Evolutionary conservation across 2,113 vertebrate genomes (phyloP), one percentile per base, ranked within the genome.

Genomic region (Megaleporinus macrocephalus): DNA sequence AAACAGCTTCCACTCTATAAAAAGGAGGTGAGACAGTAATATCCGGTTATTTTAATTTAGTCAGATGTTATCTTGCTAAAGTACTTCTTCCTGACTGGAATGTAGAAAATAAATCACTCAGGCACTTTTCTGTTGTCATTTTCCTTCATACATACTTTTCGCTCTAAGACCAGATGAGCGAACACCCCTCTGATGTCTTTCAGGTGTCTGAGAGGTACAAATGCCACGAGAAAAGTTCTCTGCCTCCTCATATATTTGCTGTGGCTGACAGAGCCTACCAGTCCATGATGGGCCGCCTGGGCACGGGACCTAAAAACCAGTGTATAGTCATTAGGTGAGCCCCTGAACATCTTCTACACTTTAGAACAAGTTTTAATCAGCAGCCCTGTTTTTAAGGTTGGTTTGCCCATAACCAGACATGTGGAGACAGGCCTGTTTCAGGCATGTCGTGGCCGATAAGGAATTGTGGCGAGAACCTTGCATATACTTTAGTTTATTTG

Each of bases 281-380:
- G 15, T 88, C 89, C 33, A 91, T 94, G 89, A 69, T 91, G 74
- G 90, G 91, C 10, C 72, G 63, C 0, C 27, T 90, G 26, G 80
- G 86, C 1, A 81, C 83, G 0, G 79, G 84, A 47, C 83, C 88
- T 13, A 83, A 7, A 33, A 94, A 83, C 85, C 93, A 93, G 73
- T 92, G 93, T 22, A 88, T 94, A 0, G 93, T 93, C 0, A 93
- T 94, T 81, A 94, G 93, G 93, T 94, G 77, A 89, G 87, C 33
- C n/a, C 30, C 5, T 66, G 18, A 49, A 12, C 44, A 5, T 0
- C 0, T 20, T 68, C 6, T 55, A 13, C 27, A 24, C 2, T 51
- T 55, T 13, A 65, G 2, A 29, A 2, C 22, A 18, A 12, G 27
- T 16, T 53, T 63, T 41, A 49, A 27, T 59, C n/a, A 55, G 15